These are phyloP conservation scores for Microtus richardsoni DNA, from an alignment of 2,113 vertebrate species.

Conservation along the genomic window DNA sequence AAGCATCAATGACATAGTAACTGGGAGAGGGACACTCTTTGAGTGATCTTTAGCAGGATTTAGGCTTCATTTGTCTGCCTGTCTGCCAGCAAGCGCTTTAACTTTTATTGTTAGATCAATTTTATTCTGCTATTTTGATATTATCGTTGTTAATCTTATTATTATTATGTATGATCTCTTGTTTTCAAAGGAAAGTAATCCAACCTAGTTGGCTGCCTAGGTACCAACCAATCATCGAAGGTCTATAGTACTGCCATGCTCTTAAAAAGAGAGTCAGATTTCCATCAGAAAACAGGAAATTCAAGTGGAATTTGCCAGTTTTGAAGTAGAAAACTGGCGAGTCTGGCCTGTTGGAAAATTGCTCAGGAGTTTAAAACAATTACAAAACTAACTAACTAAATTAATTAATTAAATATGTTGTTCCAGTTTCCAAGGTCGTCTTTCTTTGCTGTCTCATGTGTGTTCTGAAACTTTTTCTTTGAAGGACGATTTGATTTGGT, in stretches of 20 bases:
- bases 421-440: conserved; percentile 35
- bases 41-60: background rate
- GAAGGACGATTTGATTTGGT: background rate
- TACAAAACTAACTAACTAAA: too few relatives aligned
- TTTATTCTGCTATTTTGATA: background rate
- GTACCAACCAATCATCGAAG: conserved; percentile 52
- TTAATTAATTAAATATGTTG: background rate
- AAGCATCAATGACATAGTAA: background rate
- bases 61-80: background rate
- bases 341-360: conserved; percentile 58
- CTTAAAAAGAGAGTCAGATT: conserved; percentile 42
- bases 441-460: background rate
- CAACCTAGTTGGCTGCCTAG: background rate
- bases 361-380: conserved; percentile 19
- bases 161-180: conserved; percentile 29
- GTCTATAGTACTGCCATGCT: background rate
- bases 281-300: conserved; percentile 62
- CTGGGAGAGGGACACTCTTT: background rate
- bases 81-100: background rate
- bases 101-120: conserved; percentile 26
- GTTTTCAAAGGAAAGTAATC: conserved; percentile 44
- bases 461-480: conserved; percentile 11
- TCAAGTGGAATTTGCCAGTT: conserved; percentile 62
- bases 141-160: background rate
- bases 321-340: conserved; percentile 74